A percentile compares a stretch with the other conserved stretches of the same genome.
These are phyloP conservation scores for Laterallus jamaicensis DNA, from an alignment of 2,113 vertebrate species.

Conservation along the genomic window DNA sequence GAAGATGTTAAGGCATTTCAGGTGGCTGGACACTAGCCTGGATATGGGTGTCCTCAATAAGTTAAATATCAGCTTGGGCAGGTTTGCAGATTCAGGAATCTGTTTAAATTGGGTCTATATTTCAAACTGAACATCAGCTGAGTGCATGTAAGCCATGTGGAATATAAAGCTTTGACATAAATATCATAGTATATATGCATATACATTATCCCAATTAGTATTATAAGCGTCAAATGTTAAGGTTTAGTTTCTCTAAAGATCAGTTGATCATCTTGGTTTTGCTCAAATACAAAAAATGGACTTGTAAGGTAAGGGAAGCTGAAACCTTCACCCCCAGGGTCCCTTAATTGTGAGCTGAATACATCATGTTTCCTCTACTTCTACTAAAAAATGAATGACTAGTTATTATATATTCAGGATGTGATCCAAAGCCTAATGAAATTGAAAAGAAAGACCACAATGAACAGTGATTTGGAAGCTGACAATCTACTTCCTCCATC, in stretches of 20 bases:
- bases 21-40: not conserved
- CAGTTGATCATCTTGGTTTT: not conserved
- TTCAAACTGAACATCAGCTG: not conserved
- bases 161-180: not conserved
- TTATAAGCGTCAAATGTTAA: not conserved
- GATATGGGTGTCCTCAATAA: not conserved
- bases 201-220: not conserved
- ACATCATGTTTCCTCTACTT: not conserved
- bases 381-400: not conserved
- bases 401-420: not conserved
- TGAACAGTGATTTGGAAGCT: not conserved
- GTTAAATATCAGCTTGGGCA: not conserved
- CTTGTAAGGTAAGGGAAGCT: not conserved
- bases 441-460: not conserved
- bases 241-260: not conserved
- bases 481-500: not conserved
- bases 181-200: not conserved
- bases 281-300: not conserved
- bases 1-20: not conserved
- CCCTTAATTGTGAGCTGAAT: not conserved
- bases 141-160: not conserved
- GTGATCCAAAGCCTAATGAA: not conserved
- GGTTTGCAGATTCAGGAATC: not conserved
- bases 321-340: not conserved
- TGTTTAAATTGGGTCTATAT: not conserved